A percentile compares a stretch with the other conserved stretches of the same genome.
phyloP scores from a whole-genome alignment of 2,113 vertebrate species.

The Oreocharis arfaki region DNA sequence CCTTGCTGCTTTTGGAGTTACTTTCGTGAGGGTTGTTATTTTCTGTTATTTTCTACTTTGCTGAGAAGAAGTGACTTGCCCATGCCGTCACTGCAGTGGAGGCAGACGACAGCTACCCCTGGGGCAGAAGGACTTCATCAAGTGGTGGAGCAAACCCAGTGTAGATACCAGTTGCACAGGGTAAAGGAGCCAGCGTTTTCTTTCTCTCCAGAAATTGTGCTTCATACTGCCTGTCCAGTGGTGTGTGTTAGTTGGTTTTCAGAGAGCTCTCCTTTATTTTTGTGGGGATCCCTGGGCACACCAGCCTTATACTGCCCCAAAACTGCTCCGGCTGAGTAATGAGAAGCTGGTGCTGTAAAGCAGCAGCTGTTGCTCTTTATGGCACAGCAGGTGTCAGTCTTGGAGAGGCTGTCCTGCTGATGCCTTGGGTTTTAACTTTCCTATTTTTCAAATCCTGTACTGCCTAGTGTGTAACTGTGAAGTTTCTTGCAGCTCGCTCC shows the following conservation, averaged over 20 bases:
- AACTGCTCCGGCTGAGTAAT: fast-evolving
- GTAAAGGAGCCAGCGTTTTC: not conserved
- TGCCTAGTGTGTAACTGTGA: too few relatives aligned
- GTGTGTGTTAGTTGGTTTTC: not conserved
- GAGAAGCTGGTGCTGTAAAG: not conserved
- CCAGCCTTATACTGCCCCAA: fast-evolving
- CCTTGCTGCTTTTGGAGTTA: not conserved
- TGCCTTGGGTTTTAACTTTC: too few relatives aligned
- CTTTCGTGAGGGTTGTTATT: not conserved
- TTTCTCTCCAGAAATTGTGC: not conserved
- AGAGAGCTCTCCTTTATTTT: not conserved
- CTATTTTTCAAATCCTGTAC: too few relatives aligned
- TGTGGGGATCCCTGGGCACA: fast-evolving
- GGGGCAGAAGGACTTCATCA: not conserved
- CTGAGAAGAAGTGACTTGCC: not conserved
- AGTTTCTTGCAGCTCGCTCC: too few relatives aligned
- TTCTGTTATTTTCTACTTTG: not conserved
- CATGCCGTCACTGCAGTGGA: fast-evolving
- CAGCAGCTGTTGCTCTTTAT: not conserved
- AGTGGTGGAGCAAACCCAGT: not conserved
- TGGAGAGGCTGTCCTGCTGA: not conserved
- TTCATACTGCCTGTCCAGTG: not conserved
- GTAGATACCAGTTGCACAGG: too few relatives aligned
- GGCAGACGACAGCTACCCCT: fast-evolving
- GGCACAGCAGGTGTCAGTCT: not conserved